Percentiles rank a stretch among this genome's conserved stretches.
Evolutionary conservation across 2,888 invertebrate species (phyloP).

Genomic region (Amiota minor): DNA sequence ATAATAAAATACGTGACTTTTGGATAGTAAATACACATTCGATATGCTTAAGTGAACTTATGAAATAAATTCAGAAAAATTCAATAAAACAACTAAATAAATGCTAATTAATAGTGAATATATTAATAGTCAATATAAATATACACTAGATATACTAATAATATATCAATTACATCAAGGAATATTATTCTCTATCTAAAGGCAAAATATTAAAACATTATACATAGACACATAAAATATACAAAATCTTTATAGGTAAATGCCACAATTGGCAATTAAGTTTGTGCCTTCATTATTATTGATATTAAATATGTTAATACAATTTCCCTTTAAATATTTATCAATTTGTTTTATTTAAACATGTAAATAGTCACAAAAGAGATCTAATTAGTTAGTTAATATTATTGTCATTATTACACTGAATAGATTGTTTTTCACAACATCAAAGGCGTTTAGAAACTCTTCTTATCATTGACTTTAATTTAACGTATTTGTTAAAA

Average conservation of each 20-base stretch:
- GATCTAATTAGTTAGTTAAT: conserved; percentile 3
- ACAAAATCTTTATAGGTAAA: too few relatives aligned
- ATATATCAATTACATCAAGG: neutral
- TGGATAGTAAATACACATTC: neutral
- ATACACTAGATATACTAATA: neutral
- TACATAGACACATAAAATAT: too few relatives aligned
- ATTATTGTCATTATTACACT: conserved; percentile 24
- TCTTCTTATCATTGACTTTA: neutral
- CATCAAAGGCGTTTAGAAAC: neutral
- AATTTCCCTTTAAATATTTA: neutral
- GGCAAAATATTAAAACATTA: too few relatives aligned
- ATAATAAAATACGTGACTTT: neutral
- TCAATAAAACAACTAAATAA: neutral
- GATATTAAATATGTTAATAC: neutral
- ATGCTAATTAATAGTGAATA: neutral
- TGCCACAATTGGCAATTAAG: neutral
- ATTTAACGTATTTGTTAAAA: neutral
- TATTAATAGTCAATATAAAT: neutral
- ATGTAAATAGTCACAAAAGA: neutral
- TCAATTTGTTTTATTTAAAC: neutral
- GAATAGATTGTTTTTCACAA: neutral
- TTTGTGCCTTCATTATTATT: neutral
- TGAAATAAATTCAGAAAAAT: neutral
- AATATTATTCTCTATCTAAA: neutral
- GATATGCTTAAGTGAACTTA: neutral